phyloP scores from a whole-genome alignment of 2,888 invertebrate genomes.

The Chymomyza amoena region DNA sequence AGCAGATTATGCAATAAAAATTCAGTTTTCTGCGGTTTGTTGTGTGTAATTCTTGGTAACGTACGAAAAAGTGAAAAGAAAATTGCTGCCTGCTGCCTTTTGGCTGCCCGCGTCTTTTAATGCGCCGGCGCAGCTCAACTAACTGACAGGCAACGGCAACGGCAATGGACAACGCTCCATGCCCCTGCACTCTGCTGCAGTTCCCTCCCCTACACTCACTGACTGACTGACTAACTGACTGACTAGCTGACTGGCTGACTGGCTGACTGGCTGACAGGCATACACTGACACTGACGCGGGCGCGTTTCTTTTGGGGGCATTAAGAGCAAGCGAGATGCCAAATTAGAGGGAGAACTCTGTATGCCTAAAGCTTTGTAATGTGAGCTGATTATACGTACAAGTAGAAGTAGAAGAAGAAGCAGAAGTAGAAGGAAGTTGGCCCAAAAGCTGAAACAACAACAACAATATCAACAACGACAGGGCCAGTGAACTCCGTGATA shows the following conservation, averaged over 20 bases:
- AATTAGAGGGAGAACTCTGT: conserved; percentile 9
- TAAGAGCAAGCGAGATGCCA: conserved; percentile 6
- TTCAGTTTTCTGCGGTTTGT: conserved; percentile 1
- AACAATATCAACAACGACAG: not conserved
- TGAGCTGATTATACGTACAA: conserved; percentile 14
- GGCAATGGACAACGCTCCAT: not conserved
- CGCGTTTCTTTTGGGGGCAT: not conserved
- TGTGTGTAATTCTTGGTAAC: not conserved
- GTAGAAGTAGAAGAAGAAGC: conserved; percentile 4
- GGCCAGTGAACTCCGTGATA: conserved; percentile 1
- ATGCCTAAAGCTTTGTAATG: conserved; percentile 38
- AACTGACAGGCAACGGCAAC: not conserved
- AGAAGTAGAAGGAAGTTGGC: conserved; percentile 7
- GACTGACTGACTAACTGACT: conserved; percentile 21
- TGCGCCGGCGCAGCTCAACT: not conserved
- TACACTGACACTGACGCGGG: not conserved
- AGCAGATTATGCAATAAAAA: conserved; percentile 63
- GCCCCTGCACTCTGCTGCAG: not conserved
- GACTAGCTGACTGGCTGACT: conserved; percentile 30
- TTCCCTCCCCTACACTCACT: conserved; percentile 5
- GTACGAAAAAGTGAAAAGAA: conserved; percentile 65
- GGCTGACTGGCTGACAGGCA: conserved; percentile 25
- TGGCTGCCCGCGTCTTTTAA: conserved; percentile 8
- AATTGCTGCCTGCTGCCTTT: conserved; percentile 55
- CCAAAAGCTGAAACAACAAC: not conserved